phyloP scores from a whole-genome alignment of 2,888 invertebrate species.

The Punctoribates punctum region DNA sequence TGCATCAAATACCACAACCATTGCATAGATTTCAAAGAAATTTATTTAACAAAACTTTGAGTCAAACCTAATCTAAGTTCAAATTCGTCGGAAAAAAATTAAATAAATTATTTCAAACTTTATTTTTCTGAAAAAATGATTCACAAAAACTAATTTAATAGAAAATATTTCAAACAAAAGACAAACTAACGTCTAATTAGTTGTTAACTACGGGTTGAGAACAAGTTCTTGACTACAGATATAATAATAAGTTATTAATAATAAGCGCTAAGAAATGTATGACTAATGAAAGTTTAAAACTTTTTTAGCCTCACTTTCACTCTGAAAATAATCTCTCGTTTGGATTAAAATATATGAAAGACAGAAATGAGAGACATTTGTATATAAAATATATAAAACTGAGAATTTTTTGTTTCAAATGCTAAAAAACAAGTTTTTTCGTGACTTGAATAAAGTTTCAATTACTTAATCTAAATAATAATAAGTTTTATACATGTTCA shows the following conservation, averaged over 20 bases:
- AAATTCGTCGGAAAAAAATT: background rate
- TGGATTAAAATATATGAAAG: background rate
- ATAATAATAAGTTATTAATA: no score
- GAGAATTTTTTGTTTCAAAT: background rate
- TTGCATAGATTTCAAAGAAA: background rate
- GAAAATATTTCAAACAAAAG: no score
- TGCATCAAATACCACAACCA: background rate
- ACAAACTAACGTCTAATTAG: no score
- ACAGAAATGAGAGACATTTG: background rate
- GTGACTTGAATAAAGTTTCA: slow-evolving; percentile 13
- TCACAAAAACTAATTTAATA: no score
- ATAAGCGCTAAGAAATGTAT: no score
- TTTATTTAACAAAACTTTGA: background rate
- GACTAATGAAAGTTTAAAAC: no score
- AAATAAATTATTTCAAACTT: no score
- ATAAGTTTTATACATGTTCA: slow-evolving; percentile 26
- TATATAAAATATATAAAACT: background rate
- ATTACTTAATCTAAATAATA: slow-evolving; percentile 29
- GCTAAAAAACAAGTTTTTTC: slow-evolving; percentile 16
- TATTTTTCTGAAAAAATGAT: no score
- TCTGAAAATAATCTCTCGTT: no score
- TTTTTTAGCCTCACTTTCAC: no score
- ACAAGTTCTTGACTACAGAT: no score
- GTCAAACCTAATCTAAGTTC: background rate
- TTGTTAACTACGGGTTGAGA: no score